Conservation (phyloP, 2,797 vertebrate species). For the Hemitrygon akajei region DNA sequence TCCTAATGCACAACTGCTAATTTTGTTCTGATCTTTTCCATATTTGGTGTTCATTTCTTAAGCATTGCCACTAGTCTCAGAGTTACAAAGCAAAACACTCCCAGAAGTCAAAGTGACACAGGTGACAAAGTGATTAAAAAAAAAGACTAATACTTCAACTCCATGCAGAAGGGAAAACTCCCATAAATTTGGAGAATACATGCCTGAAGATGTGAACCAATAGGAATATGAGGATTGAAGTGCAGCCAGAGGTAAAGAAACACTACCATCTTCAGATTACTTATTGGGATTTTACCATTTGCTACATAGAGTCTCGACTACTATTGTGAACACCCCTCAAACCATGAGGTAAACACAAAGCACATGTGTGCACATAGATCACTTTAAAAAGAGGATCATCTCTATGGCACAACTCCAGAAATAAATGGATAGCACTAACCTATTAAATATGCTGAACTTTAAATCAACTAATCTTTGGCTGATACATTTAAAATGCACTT, state of each 20-base stretch:
- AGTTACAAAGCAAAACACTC: background rate
- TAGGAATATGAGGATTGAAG: background rate
- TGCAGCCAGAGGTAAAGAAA: background rate
- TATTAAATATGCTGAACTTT: constrained; percentile 1
- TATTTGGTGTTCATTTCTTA: background rate
- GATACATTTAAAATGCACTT: background rate
- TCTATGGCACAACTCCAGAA: constrained; percentile 14
- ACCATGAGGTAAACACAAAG: background rate
- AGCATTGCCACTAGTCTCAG: background rate
- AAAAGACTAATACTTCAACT: too few species aligned
- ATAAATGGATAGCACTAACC: background rate
- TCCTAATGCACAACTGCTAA: background rate
- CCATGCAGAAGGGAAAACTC: background rate
- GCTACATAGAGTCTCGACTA: background rate
- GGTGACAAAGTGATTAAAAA: too few species aligned
- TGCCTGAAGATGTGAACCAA: too few species aligned
- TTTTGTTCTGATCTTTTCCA: background rate
- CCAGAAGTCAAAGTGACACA: background rate
- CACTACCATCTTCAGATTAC: background rate
- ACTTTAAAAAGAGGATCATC: background rate
- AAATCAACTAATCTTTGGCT: constrained; percentile 19
- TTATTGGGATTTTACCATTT: background rate
- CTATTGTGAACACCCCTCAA: background rate
- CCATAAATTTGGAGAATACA: background rate
- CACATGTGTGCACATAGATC: background rate